Evolutionary conservation across 2,888 invertebrate genomes (phyloP).

Genomic region (Eueremaeus valkanovi): DNA sequence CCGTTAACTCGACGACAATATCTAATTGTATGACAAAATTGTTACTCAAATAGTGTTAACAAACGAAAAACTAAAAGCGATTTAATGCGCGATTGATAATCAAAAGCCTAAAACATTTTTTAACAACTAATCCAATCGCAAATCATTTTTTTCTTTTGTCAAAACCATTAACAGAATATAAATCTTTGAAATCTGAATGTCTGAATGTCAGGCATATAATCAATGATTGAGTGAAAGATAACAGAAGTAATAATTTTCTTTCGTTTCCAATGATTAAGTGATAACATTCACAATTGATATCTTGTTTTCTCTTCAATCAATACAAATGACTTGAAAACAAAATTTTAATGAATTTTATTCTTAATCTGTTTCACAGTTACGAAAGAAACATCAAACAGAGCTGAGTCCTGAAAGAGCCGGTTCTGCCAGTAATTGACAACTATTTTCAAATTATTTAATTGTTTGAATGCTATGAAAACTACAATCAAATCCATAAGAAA

Average conservation of each 20-base stretch:
- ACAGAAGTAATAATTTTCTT: no score
- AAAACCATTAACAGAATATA: slow-evolving; percentile 19
- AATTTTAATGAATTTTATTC: no score
- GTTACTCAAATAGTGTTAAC: slow-evolving; percentile 24
- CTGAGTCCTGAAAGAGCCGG: slow-evolving; percentile 45
- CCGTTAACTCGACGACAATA: slow-evolving; percentile 23
- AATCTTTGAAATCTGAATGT: not conserved
- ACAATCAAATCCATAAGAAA: not conserved
- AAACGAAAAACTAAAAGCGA: slow-evolving; percentile 18
- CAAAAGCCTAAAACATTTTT: slow-evolving; percentile 18
- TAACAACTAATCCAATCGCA: not conserved
- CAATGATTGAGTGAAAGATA: not conserved
- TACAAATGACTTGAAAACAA: no score
- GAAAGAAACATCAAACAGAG: slow-evolving; percentile 46
- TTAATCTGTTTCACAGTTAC: slow-evolving; percentile 45
- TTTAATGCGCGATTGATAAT: slow-evolving; percentile 12
- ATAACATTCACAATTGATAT: no score
- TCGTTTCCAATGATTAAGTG: not conserved
- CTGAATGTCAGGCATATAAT: not conserved
- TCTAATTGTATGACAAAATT: slow-evolving; percentile 28
- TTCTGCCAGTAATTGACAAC: slow-evolving; percentile 45
- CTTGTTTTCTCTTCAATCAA: not conserved
- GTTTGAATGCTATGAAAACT: not conserved
- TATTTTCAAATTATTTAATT: not conserved
- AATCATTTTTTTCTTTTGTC: slow-evolving; percentile 1